A percentile compares a stretch with the other conserved stretches of the same genome.
Evolutionary conservation across 2,888 invertebrate genomes (phyloP).

Genomic region (Eristalis pertinax): DNA sequence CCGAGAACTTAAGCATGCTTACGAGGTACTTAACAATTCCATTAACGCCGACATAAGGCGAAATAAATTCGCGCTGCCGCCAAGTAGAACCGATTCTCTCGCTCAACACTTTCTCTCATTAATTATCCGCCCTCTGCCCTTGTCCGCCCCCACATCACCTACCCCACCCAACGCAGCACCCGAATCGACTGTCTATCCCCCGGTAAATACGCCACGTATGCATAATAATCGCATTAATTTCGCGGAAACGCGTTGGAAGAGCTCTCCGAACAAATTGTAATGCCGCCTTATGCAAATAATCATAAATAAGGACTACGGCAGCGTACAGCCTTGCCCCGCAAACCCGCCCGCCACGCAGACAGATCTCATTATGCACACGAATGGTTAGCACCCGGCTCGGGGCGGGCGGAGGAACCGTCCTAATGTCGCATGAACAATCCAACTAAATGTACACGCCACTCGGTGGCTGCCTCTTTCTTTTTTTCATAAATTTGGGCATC

Average conservation of each 20-base stretch:
- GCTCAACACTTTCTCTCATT: neutral
- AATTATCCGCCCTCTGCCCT: neutral
- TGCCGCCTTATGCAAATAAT: constrained; percentile 51
- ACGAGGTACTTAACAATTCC: neutral
- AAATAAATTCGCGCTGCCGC: neutral
- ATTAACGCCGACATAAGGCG: neutral
- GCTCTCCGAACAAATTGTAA: constrained; percentile 48
- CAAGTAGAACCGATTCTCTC: neutral
- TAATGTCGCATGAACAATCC: neutral
- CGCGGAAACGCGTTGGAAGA: neutral
- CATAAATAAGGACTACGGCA: constrained; percentile 48
- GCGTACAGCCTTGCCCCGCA: too few species aligned
- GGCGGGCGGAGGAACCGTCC: neutral
- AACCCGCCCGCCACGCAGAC: neutral
- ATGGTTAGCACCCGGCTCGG: constrained; percentile 16
- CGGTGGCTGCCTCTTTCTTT: constrained; percentile 27
- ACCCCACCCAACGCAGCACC: neutral
- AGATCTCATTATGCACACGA: constrained; percentile 22
- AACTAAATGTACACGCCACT: neutral
- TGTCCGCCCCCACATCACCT: neutral
- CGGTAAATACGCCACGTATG: constrained; percentile 29
- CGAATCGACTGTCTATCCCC: too few species aligned
- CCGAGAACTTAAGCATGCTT: neutral
- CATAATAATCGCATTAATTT: constrained; percentile 38
- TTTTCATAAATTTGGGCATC: neutral